Evolutionary conservation across 2,888 invertebrate species (phyloP), one percentile per base, ranked within the genome.

Genomic region (Steromphala cineraria): DNA sequence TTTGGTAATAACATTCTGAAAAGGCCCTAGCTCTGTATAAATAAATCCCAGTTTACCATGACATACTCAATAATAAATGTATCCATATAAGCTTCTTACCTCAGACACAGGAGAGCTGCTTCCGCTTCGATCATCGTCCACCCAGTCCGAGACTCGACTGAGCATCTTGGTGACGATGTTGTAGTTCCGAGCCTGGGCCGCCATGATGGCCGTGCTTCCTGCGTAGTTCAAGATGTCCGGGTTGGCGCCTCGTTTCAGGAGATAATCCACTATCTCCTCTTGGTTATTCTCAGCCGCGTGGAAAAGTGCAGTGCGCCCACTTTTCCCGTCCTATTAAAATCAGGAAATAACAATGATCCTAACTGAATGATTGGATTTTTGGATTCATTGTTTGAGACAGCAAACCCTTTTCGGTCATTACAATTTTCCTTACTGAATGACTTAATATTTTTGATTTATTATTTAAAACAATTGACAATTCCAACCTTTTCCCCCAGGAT

Each of bases 201-300:
- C 83, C 84, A 85, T 81, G 67, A 85, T 75, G 1, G 85, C 81
- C 3, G 86, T 83, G n/a, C 84, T 87, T 71, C 90, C 88, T 17
- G 91, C 90, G 82, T 90, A 91, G 82, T 90, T 91, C 8, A 86
- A 86, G 2, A 90, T 77, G 53, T 90, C 90, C n/a, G 88, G 82
- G 81, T 87, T 89, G 0, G 87, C 90, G 0, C 87, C 87, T 19
- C 81, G 75, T 8, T 75, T 56, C 67, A 88, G 80, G 53, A 91
- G 84, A 40, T 86, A 80, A 19, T 87, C 84, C 15, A 89, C 89
- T 76, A 89, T 86, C 0, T 80, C 55, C 19, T 80, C 31, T 62
- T 86, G 84, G 67, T 88, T 88, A 40, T 82, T 84, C 80, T 91
- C 91, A 5, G 89, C 89, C 7, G 91, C 90, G 79, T 90, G 87